These are phyloP conservation scores for Athrips mouffetella DNA, from an alignment of 2,888 invertebrate species.

Conservation along the genomic window DNA sequence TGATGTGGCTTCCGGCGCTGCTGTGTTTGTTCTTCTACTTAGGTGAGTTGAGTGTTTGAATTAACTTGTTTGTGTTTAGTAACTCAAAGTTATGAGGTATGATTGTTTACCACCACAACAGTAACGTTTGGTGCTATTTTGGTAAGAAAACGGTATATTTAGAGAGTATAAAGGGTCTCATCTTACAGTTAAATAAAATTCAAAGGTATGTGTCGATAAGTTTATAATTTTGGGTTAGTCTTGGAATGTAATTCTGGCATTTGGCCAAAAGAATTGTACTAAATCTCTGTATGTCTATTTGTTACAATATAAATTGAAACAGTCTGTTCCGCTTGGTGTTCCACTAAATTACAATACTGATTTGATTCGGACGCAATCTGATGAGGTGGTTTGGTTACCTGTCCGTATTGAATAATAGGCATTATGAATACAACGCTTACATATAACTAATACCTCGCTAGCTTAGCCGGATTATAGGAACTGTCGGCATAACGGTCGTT, in stretches of 20 bases:
- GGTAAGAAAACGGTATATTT: neutral
- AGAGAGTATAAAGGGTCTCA: neutral
- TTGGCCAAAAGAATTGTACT: no score
- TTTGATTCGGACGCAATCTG: neutral
- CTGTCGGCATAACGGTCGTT: no score
- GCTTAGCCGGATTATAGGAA: no score
- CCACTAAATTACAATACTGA: neutral
- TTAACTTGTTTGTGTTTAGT: neutral
- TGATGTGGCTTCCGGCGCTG: constrained; percentile 62
- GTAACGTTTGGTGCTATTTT: neutral
- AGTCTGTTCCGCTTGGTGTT: no score
- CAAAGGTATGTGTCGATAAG: no score
- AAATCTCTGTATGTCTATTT: no score
- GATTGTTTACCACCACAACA: neutral
- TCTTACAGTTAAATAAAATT: no score
- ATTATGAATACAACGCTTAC: no score
- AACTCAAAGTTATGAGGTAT: neutral
- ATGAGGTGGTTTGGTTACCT: neutral
- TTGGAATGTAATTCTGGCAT: no score
- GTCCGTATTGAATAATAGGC: neutral
- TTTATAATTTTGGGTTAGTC: no score
- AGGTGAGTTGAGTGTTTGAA: constrained; percentile 44
- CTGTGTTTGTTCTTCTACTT: constrained; percentile 59
- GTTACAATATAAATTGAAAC: no score
- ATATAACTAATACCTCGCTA: no score